A percentile compares a stretch with the other conserved stretches of the same genome.
These are phyloP conservation scores for Sebastes minor DNA, from an alignment of 2,797 vertebrate species.

Conservation along the genomic window DNA sequence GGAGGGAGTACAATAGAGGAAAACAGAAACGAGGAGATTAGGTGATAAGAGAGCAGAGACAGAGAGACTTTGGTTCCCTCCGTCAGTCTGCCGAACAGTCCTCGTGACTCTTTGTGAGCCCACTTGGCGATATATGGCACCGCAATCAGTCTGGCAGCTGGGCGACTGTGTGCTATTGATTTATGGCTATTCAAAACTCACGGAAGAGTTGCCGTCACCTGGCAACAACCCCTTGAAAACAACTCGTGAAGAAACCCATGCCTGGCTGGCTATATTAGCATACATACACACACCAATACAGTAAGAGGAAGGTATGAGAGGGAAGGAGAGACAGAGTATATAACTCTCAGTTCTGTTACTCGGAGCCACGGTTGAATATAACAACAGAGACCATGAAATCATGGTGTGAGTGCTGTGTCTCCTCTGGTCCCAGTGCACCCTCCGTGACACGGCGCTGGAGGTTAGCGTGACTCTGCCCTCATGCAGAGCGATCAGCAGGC, in stretches of 20 bases:
- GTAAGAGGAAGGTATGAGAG: not conserved
- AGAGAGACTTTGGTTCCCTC: constrained; percentile 7
- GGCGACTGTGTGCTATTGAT: constrained; percentile 57
- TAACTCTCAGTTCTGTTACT: constrained; percentile 7
- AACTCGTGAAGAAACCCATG: constrained; percentile 41
- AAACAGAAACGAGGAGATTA: constrained; percentile 2
- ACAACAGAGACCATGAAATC: constrained; percentile 36
- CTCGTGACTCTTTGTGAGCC: constrained; percentile 12
- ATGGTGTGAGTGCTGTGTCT: constrained; percentile 10
- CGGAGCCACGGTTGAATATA: constrained; percentile 21
- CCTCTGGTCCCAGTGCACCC: not conserved
- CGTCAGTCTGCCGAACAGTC: constrained; percentile 17
- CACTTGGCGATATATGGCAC: constrained; percentile 29
- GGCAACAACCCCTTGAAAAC: constrained; percentile 56
- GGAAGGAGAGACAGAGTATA: constrained; percentile 6
- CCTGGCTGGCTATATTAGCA: constrained; percentile 8
- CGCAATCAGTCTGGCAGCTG: constrained; percentile 53
- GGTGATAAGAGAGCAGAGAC: constrained; percentile 1
- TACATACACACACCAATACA: constrained; percentile 9
- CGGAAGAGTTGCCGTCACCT: constrained; percentile 42
- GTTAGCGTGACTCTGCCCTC: constrained; percentile 13
- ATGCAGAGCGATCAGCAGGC: constrained; percentile 28
- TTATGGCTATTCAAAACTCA: constrained; percentile 61
- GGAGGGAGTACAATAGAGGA: not conserved
- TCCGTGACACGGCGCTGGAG: constrained; percentile 12